These are phyloP conservation scores for Paramuricea clavata DNA, from an alignment of 92 coral and sea anemone species.

Conservation along the genomic window DNA sequence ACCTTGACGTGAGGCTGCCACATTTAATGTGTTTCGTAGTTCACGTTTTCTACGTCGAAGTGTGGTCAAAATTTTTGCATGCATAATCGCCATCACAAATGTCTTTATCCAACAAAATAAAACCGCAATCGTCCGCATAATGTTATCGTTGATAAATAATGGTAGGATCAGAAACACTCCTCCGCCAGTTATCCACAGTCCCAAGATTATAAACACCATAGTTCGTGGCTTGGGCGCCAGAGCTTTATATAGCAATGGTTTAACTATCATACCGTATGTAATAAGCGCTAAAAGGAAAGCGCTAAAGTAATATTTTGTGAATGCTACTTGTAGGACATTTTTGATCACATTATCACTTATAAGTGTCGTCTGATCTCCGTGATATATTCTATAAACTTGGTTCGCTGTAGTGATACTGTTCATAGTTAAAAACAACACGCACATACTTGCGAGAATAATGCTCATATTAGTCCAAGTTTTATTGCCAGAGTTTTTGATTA, in stretches of 20 bases:
- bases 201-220: not conserved
- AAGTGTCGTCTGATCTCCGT: not conserved
- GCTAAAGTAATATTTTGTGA: not conserved
- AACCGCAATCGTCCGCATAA: not conserved
- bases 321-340: not conserved
- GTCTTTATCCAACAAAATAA: slow-evolving; percentile 31
- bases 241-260: not conserved
- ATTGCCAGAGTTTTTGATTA: not conserved
- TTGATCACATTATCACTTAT: not conserved
- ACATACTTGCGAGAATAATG: not conserved
- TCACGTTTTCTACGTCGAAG: not conserved
- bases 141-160: not conserved
- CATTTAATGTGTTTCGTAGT: not conserved
- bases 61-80: not conserved
- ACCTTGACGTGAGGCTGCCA: slow-evolving; percentile 9
- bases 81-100: not conserved
- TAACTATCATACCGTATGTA: not conserved
- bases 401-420: not conserved
- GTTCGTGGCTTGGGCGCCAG: slow-evolving; percentile 1
- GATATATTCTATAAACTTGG: not conserved
- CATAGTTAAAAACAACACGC: not conserved
- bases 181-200: not conserved
- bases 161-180: not conserved
- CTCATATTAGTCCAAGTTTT: not conserved
- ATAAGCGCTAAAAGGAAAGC: not conserved